phyloP scores from a whole-genome alignment of 2,113 vertebrate genomes.

The Dicerorhinus sumatrensis region DNA sequence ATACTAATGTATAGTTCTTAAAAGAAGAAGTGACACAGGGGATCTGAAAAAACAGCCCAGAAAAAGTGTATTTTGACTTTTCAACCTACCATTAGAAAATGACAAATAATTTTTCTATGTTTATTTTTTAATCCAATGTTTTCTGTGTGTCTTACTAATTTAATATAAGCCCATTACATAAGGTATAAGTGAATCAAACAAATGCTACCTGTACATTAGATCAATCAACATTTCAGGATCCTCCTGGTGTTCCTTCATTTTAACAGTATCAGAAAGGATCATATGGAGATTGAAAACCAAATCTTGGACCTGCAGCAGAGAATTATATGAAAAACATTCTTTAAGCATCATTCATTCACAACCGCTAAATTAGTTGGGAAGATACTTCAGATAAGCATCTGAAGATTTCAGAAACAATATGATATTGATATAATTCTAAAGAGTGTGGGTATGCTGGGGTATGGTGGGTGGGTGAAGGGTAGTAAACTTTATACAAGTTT shows the following conservation, averaged over 20 bases:
- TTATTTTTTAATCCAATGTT: neutral
- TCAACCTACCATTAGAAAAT: slow-evolving; percentile 8
- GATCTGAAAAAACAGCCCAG: neutral
- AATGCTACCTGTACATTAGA: slow-evolving; percentile 96
- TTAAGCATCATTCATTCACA: neutral
- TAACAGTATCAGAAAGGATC: slow-evolving; percentile 99
- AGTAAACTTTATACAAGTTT: neutral
- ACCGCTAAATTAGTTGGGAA: neutral
- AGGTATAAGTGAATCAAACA: neutral
- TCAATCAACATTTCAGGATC: slow-evolving; percentile 99
- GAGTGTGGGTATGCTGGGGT: neutral
- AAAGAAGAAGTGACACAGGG: neutral
- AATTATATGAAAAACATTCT: slow-evolving; percentile 31
- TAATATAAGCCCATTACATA: neutral
- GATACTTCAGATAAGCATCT: slow-evolving; percentile 1
- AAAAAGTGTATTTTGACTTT: neutral
- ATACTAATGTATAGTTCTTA: neutral
- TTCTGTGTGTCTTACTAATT: neutral
- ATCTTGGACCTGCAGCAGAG: slow-evolving; percentile 94
- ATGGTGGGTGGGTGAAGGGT: neutral
- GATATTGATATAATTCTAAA: neutral
- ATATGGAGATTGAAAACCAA: slow-evolving; percentile 99
- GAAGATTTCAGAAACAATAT: neutral
- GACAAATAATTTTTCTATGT: neutral
- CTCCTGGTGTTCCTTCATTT: slow-evolving; percentile 99